Conservation (phyloP, 1,140 invertebrate species). For the Ceratosolen solmsi region DNA sequence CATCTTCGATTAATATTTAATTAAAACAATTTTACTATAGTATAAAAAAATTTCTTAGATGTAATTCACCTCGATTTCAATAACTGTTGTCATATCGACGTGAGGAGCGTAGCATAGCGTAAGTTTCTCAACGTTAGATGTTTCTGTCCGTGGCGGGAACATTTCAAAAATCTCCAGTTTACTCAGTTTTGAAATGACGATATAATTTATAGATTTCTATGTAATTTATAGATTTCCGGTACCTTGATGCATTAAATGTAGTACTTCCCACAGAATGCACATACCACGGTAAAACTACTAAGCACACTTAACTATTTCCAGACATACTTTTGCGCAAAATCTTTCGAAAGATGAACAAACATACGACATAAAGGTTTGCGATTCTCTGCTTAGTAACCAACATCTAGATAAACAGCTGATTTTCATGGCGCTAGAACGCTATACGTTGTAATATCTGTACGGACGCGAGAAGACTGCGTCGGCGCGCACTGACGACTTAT, state of each 20-base stretch:
- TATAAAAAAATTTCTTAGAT: too few species aligned
- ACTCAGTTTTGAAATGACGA: too few species aligned
- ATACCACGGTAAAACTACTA: neutral
- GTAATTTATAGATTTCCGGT: too few species aligned
- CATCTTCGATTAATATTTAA: too few species aligned
- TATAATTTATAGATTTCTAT: too few species aligned
- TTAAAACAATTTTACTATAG: too few species aligned
- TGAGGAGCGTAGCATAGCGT: conserved; percentile 73
- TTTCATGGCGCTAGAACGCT: conserved; percentile 41
- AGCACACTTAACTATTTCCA: neutral
- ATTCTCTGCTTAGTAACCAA: too few species aligned
- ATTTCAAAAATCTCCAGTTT: conserved; percentile 71
- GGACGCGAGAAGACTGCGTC: conserved; percentile 1
- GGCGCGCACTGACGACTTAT: neutral
- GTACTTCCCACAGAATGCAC: conserved; percentile 18
- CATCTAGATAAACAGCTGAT: conserved; percentile 55
- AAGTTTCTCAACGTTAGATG: conserved; percentile 71
- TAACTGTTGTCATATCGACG: conserved; percentile 72
- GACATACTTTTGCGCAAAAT: too few species aligned
- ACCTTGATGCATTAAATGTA: too few species aligned
- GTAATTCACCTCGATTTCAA: conserved; percentile 70
- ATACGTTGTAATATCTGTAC: neutral
- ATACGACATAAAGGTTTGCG: too few species aligned
- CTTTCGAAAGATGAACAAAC: too few species aligned
- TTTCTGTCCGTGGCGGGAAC: conserved; percentile 72